These are phyloP conservation scores for Phthorimaea operculella DNA, from an alignment of 1,140 invertebrate genomes.

Conservation along the genomic window DNA sequence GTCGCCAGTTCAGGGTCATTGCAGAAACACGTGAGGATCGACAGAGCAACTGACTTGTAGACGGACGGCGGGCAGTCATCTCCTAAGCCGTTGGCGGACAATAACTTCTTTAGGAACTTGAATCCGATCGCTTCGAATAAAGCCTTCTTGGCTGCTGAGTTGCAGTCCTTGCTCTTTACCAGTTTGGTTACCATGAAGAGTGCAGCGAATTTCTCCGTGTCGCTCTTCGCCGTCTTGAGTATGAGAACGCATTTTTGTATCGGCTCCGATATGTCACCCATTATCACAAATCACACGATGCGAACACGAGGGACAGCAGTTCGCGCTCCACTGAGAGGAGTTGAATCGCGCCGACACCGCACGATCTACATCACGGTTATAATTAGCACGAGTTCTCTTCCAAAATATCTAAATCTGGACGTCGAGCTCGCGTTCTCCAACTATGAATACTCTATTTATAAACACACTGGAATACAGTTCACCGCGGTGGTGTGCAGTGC, in stretches of 20 bases:
- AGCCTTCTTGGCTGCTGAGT: constrained; percentile 75
- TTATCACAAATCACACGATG: constrained; percentile 50
- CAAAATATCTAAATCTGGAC: constrained; percentile 69
- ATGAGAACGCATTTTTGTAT: constrained; percentile 85
- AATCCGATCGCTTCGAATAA: constrained; percentile 90
- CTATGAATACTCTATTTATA: constrained; percentile 62
- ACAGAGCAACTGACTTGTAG: constrained; percentile 90
- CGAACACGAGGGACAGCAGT: constrained; percentile 52
- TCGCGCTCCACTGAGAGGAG: constrained; percentile 51
- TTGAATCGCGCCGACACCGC: constrained; percentile 45
- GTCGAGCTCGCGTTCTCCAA: constrained; percentile 64
- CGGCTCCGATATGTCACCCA: constrained; percentile 77
- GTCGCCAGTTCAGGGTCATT: constrained; percentile 80
- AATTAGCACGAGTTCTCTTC: constrained; percentile 65
- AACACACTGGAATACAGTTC: constrained; percentile 56
- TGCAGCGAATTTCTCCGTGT: constrained; percentile 92
- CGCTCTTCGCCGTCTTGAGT: constrained; percentile 79
- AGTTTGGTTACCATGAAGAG: constrained; percentile 91
- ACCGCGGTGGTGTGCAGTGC: constrained; percentile 41
- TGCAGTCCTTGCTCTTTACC: constrained; percentile 83
- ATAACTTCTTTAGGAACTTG: constrained; percentile 81
- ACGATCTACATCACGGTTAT: constrained; percentile 65
- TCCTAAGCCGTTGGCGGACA: constrained; percentile 79
- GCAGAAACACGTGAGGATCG: constrained; percentile 86
- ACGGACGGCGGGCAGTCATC: constrained; percentile 86